Evolutionary conservation across 1,140 invertebrate species (phyloP), one percentile per base, ranked within the genome.

Genomic region (Pseudomyrmex pallidus): DNA sequence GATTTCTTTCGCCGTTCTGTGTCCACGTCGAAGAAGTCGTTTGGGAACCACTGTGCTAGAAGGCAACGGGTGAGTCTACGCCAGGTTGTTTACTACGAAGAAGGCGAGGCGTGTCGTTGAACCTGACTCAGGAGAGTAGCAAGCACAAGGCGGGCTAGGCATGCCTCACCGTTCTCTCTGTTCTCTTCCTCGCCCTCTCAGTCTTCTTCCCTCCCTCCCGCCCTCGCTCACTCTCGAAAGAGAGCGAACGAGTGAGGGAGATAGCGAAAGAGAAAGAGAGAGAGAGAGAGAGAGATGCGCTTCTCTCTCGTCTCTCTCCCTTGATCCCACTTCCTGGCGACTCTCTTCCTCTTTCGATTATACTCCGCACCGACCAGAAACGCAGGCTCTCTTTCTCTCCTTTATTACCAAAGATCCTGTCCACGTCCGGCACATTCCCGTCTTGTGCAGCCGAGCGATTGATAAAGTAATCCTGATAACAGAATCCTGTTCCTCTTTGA

Each of bases 71-170:
- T 85, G 91, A 90, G 89, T 92, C 91, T 92, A 92, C 90, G 92
- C 90, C 90, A 92, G 92, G 91, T 92, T 94, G 93, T 93, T 94
- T 93, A 94, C 93, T 92, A 93, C 91, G 90, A 91, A 91, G 90
- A 89, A 93, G 92, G 89, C 90, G 90, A 92, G 92, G 92, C 93
- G 92, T 93, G 92, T 93, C 92, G 92, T 94, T 94, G 93, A 93
- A 94, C 93, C 92, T 92, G 90, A 85, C 89, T 89, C 88, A 82
- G 89, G 89, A 87, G 89, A 91, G 91, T 86, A 90, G 85, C 89
- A 85, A 88, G 89, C 87, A 85, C 82, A 87, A 90, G 90, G 82
- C 88, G 89, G 90, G 83, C 90, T 87, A 92, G 87, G 90, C 92
- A 86, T 92, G 87, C 84, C 74, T 83, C 86, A 76, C 82, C 83